Conservation (phyloP, 2,113 vertebrate species). For the Notothenia coriiceps region DNA sequence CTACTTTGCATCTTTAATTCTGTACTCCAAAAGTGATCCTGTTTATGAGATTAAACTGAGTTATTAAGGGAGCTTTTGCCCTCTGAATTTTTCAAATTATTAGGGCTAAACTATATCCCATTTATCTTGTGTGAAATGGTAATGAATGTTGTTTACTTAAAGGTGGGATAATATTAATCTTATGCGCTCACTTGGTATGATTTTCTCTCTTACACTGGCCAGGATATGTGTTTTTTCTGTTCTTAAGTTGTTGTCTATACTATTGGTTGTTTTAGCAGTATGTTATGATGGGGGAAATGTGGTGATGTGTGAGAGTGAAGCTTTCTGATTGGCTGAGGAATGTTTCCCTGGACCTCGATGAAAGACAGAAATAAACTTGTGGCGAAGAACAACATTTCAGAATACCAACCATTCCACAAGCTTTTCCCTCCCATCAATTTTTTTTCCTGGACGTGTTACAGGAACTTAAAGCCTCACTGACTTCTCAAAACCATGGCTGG, state of each 20-base stretch:
- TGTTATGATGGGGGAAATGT: slow-evolving; percentile 38
- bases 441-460: slow-evolving; percentile 39
- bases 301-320: slow-evolving; percentile 29
- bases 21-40: slow-evolving; percentile 35
- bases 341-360: slow-evolving; percentile 33
- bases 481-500: slow-evolving; percentile 38
- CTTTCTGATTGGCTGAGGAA: slow-evolving; percentile 53
- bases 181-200: slow-evolving; percentile 4
- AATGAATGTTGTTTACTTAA: slow-evolving; percentile 47
- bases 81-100: slow-evolving; percentile 45
- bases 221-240: background rate
- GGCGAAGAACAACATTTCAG: slow-evolving; percentile 72
- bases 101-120: slow-evolving; percentile 34
- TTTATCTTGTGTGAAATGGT: slow-evolving; percentile 46
- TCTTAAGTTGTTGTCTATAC: background rate
- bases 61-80: slow-evolving; percentile 34
- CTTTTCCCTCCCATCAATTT: slow-evolving; percentile 69
- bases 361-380: slow-evolving; percentile 75
- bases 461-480: slow-evolving; percentile 54
- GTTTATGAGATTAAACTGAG: slow-evolving; percentile 34
- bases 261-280: background rate
- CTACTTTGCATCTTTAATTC: background rate
- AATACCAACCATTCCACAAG: slow-evolving; percentile 81
- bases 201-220: background rate
- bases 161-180: slow-evolving; percentile 50